Conservation (phyloP, 2,797 vertebrate genomes). For the Leptoclinus maculatus region DNA sequence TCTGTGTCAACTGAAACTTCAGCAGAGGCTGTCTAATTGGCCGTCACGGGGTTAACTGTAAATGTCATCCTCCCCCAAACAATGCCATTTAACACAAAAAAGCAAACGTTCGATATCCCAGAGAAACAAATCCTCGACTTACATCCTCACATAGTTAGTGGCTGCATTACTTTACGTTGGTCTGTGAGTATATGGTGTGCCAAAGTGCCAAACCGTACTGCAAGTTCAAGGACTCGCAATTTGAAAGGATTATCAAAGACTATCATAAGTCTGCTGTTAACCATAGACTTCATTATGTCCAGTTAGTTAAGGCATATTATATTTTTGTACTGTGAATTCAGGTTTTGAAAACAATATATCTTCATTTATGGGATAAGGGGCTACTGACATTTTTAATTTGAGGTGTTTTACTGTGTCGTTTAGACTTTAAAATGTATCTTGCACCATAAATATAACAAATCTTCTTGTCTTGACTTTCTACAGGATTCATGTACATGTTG, state of each 20-base stretch:
- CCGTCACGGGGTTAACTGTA: conserved; percentile 36
- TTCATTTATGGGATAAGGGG: conserved; percentile 89
- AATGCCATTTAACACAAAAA: conserved; percentile 58
- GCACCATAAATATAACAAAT: conserved; percentile 62
- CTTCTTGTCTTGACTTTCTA: conserved; percentile 66
- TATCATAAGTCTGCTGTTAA: conserved; percentile 71
- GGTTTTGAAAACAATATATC: conserved; percentile 84
- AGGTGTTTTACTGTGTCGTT: conserved; percentile 80
- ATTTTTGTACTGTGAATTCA: conserved; percentile 89
- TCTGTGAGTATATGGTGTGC: conserved; percentile 73
- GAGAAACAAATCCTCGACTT: conserved; percentile 39
- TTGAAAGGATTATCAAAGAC: conserved; percentile 64
- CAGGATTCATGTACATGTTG: conserved; percentile 62
- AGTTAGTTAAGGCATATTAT: conserved; percentile 83
- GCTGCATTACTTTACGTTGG: conserved; percentile 66
- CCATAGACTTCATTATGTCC: conserved; percentile 72
- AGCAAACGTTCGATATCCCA: conserved; percentile 47
- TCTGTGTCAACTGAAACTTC: conserved; percentile 99
- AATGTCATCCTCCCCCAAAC: conserved; percentile 65
- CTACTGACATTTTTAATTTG: conserved; percentile 85
- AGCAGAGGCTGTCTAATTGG: conserved; percentile 91
- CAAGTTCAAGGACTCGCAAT: conserved; percentile 64
- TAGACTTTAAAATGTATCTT: conserved; percentile 74
- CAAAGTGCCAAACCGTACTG: conserved; percentile 86
- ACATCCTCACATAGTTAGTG: conserved; percentile 67